Evolutionary conservation across 2,113 vertebrate genomes (phyloP).

Genomic region (Psittacus erithacus): DNA sequence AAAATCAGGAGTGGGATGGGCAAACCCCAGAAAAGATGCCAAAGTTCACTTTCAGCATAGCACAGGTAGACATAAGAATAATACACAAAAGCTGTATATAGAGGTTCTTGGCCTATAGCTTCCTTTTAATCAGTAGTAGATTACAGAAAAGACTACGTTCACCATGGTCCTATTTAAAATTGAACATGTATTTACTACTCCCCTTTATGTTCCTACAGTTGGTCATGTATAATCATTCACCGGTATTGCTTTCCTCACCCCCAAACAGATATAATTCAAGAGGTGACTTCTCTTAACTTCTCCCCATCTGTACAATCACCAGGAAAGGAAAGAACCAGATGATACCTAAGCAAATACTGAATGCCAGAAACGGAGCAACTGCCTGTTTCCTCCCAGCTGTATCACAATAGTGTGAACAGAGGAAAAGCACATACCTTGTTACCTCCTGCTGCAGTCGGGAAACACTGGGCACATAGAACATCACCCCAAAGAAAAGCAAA

Average conservation of each 20-base stretch:
- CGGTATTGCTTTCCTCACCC: background rate
- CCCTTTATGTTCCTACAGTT: background rate
- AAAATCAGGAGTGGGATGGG: conserved; percentile 10
- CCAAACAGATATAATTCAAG: background rate
- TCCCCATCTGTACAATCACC: background rate
- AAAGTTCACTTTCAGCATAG: conserved; percentile 32
- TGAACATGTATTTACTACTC: background rate
- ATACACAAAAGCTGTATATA: background rate
- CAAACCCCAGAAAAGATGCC: background rate
- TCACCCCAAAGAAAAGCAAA: conserved; percentile 95
- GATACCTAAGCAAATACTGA: background rate
- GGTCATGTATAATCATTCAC: background rate
- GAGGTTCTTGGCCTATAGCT: background rate
- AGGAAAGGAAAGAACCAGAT: background rate
- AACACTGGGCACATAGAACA: conserved; percentile 96
- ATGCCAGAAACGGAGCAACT: background rate
- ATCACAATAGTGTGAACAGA: background rate
- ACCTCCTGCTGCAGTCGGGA: conserved; percentile 91
- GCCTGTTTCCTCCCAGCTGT: background rate
- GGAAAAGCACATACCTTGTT: conserved; percentile 83
- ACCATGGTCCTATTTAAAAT: background rate
- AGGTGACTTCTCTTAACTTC: background rate
- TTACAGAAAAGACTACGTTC: background rate
- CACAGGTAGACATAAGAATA: background rate
- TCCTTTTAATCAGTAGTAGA: background rate